Evolutionary conservation across 1,140 invertebrate genomes (phyloP).

Genomic region (Lycorma delicatula): DNA sequence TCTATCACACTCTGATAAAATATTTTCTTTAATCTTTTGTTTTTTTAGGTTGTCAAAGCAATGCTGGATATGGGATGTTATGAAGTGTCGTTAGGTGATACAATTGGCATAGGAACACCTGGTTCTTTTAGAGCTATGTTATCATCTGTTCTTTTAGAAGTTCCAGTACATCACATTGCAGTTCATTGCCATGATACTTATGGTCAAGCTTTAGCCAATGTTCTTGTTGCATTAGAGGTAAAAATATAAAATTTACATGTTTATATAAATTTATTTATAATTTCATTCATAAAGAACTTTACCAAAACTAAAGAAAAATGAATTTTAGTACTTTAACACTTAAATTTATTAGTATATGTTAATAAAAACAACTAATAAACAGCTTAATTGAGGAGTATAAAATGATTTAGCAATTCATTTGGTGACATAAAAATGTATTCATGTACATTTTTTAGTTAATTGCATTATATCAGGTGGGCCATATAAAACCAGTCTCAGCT

Average conservation of each 20-base stretch:
- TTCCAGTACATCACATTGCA: conserved; percentile 65
- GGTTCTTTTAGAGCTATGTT: conserved; percentile 69
- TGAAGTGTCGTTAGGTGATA: conserved; percentile 94
- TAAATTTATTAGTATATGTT: too few species aligned
- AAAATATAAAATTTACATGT: background rate
- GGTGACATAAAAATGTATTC: conserved; percentile 2
- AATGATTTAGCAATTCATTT: too few species aligned
- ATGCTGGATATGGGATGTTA: conserved; percentile 83
- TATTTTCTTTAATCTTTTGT: background rate
- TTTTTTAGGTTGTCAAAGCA: conserved; percentile 48
- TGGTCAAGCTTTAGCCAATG: conserved; percentile 91
- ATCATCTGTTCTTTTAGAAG: conserved; percentile 56
- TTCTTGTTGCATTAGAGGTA: conserved; percentile 68
- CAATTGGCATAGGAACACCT: conserved; percentile 92
- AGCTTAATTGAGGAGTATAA: too few species aligned
- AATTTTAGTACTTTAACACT: too few species aligned
- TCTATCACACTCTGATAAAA: too few species aligned
- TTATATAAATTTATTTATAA: background rate
- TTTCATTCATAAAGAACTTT: too few species aligned
- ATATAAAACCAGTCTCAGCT: too few species aligned
- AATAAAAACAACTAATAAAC: too few species aligned
- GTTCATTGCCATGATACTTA: conserved; percentile 99
- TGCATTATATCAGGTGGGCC: too few species aligned
- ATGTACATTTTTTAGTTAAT: conserved; percentile 15
- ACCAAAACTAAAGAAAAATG: too few species aligned